phyloP scores from a whole-genome alignment of 2,113 vertebrate species.

The Leucosticte australis region DNA sequence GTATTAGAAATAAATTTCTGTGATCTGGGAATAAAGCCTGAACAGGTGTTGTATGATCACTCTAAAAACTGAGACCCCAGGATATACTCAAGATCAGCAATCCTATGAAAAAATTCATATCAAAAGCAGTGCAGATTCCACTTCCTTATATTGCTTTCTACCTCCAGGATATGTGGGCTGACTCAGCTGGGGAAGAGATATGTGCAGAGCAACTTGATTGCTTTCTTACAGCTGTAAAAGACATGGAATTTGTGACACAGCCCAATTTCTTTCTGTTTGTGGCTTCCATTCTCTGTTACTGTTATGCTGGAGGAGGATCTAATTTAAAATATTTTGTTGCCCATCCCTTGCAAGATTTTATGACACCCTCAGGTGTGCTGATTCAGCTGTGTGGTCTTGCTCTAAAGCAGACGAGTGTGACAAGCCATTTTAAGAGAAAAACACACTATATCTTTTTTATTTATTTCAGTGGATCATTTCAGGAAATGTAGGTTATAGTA shows the following conservation, averaged over 20 bases:
- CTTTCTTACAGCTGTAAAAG: slow-evolving; percentile 16
- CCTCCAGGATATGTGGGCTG: neutral
- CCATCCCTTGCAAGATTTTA: neutral
- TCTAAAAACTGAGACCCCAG: neutral
- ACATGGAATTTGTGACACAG: neutral
- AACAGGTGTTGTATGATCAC: neutral
- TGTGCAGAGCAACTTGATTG: neutral
- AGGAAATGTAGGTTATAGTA: neutral
- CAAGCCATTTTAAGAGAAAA: neutral
- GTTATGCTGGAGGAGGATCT: neutral
- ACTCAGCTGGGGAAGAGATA: neutral
- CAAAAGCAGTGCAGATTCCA: neutral
- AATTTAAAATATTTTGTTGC: slow-evolving; percentile 18
- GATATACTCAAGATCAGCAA: neutral
- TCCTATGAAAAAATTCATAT: neutral
- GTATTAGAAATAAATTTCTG: neutral
- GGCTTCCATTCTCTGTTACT: neutral
- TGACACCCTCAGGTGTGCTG: neutral
- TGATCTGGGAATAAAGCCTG: neutral
- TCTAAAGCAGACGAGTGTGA: neutral
- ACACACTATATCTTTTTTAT: neutral
- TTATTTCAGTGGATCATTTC: neutral
- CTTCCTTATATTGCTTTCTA: slow-evolving; percentile 1
- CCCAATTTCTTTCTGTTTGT: neutral
- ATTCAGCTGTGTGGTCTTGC: neutral